Evolutionary conservation across 1,140 invertebrate species (phyloP), one percentile per base, ranked within the genome.

Genomic region (Magallana ariakensis): DNA sequence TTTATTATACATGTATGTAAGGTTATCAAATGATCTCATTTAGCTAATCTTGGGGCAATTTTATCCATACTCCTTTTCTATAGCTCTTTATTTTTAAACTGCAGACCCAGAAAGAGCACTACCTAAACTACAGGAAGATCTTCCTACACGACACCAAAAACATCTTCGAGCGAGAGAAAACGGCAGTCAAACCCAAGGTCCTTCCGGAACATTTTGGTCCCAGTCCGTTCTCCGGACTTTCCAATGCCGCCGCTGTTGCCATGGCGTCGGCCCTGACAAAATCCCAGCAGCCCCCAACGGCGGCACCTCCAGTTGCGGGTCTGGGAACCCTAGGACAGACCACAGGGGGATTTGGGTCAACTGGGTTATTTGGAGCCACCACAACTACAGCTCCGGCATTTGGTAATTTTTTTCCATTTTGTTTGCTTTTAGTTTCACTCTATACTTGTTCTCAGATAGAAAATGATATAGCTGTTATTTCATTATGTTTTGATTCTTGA

Each of bases 101-200:
- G 33, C 95, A 96, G 90, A 96, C 96, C 86, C 97, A 97, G 92
- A 98, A 98, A 94, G 97, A 97, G 89, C 96, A 97, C 81, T 98
- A 97, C 93, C 94, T 97, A 0, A 97, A 97, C 91, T 96, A 97
- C 66, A 94, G 97, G 22, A 97, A 97, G 92, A 96, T 97, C 86
- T 95, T 97, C 8, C 95, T 97, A 54, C 97, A 97, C 88, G 97
- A 98, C 92, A 95, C 95, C 55, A 96, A 96, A 10, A 97, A 98
- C 93, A 96, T 98, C 5, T 98, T 98, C 92, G 96, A 97, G 80
- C 95, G 95, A 58, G 92, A 92, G 66, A 93, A 92, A 83, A 93
- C 94, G 83, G n/a, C 87, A 22, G 81, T 94, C 56, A 55, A 88
- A 6, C 94, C 91, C 6, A 91, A 92, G 22, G 90, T 90, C 75